Conservation (phyloP, 2,888 invertebrate genomes). For the Calliopum simillimum region DNA sequence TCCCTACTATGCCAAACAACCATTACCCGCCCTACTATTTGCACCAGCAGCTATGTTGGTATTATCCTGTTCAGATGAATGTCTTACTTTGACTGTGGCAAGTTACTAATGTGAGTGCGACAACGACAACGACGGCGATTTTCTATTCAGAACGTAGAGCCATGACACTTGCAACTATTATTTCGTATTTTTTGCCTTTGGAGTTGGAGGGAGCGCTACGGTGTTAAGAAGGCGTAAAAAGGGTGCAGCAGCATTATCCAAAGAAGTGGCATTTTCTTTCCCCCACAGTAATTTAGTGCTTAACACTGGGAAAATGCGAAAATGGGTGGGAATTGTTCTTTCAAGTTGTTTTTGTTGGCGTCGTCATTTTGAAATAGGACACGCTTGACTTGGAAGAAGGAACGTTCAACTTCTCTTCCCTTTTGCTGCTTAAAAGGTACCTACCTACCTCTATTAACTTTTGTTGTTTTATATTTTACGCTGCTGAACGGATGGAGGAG, state of each 20-base stretch:
- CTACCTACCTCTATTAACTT: neutral
- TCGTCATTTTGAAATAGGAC: neutral
- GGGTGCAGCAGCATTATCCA: neutral
- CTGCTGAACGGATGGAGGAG: neutral
- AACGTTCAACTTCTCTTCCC: neutral
- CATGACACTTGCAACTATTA: conserved; percentile 19
- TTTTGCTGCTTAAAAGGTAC: neutral
- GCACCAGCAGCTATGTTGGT: neutral
- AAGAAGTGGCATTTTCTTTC: neutral
- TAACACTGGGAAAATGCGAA: conserved; percentile 2
- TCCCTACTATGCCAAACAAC: neutral
- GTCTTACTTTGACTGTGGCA: conserved; percentile 3
- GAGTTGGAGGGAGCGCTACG: too few relatives aligned
- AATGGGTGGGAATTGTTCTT: neutral
- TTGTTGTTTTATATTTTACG: neutral
- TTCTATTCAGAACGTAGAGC: conserved; percentile 3
- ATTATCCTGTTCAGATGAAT: conserved; percentile 11
- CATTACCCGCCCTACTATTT: neutral
- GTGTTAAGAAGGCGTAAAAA: too few relatives aligned
- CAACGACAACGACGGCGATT: conserved; percentile 4
- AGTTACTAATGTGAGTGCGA: neutral
- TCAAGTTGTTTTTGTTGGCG: neutral
- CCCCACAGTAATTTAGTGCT: conserved; percentile 14
- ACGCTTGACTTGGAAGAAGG: neutral
- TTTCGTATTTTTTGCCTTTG: neutral